phyloP scores from a whole-genome alignment of 2,797 vertebrate species.

The Enteromius thamalakanensis region DNA sequence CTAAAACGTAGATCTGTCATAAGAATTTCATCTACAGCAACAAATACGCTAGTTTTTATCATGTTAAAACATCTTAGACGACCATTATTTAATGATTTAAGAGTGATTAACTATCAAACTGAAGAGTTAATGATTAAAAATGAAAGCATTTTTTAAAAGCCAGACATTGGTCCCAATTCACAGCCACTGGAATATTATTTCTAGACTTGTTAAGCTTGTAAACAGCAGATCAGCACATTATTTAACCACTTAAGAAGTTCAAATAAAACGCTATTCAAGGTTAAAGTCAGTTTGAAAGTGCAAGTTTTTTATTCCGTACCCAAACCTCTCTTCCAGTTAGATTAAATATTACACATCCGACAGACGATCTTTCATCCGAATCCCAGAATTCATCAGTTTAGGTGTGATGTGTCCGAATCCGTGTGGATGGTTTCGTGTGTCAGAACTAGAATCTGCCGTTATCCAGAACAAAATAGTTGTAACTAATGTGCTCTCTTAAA shows the following conservation, averaged over 20 bases:
- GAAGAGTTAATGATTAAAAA: too few relatives aligned
- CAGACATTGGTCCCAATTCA: neutral
- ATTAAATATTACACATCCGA: neutral
- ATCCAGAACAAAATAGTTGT: constrained; percentile 10
- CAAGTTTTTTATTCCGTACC: neutral
- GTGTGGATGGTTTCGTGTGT: too few relatives aligned
- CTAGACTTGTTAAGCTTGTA: neutral
- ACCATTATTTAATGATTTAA: neutral
- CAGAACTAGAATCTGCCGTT: neutral
- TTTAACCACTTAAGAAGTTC: constrained; percentile 1
- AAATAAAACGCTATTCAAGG: neutral
- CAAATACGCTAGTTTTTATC: constrained; percentile 11
- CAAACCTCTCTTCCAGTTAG: neutral
- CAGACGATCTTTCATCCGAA: neutral
- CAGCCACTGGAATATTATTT: neutral
- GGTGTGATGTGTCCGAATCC: neutral
- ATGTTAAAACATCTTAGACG: neutral
- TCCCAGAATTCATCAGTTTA: constrained; percentile 16
- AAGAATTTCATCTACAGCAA: neutral
- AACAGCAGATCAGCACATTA: neutral
- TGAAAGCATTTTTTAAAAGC: neutral
- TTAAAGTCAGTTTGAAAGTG: neutral
- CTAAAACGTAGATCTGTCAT: neutral
- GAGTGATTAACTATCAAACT: neutral
- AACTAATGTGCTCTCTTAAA: constrained; percentile 1